These are phyloP conservation scores for Microplitis demolitor DNA, from an alignment of 1,140 invertebrate species.

Conservation along the genomic window DNA sequence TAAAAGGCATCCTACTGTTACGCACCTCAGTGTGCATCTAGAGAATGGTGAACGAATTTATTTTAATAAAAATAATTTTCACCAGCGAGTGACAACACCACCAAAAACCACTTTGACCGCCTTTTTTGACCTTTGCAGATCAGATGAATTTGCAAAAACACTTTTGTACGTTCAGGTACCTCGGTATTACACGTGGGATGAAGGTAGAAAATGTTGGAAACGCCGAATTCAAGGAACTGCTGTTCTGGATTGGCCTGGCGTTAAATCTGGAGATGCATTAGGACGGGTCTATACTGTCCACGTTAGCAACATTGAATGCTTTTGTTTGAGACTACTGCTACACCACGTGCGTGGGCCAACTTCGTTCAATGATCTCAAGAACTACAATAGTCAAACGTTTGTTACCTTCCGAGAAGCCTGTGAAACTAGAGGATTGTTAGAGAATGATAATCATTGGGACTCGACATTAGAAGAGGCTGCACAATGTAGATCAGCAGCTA, in stretches of 20 bases:
- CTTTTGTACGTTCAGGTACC: constrained; percentile 56
- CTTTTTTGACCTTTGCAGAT: constrained; percentile 53
- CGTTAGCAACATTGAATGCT: constrained; percentile 47
- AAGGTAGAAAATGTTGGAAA: constrained; percentile 42
- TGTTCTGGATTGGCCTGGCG: constrained; percentile 41
- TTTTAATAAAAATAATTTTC: constrained; percentile 48
- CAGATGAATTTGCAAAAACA: constrained; percentile 51
- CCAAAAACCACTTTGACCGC: constrained; percentile 42
- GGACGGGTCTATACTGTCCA: too few relatives aligned
- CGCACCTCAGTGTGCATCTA: constrained; percentile 42
- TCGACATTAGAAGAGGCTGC: constrained; percentile 48
- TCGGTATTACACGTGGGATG: constrained; percentile 27
- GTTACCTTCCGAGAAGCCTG: constrained; percentile 52
- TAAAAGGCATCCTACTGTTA: constrained; percentile 17
- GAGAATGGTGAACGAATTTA: too few relatives aligned
- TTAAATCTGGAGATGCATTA: not conserved
- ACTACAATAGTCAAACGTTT: constrained; percentile 50
- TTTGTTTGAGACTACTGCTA: constrained; percentile 56
- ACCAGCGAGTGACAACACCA: not conserved
- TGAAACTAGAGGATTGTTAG: constrained; percentile 45
- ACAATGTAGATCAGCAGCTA: constrained; percentile 15
- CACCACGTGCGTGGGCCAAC: constrained; percentile 57
- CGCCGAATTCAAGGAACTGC: constrained; percentile 46
- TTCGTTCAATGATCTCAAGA: constrained; percentile 55
- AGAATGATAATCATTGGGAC: constrained; percentile 53